These are phyloP conservation scores for Drosophila insularis DNA, from an alignment of 1,140 invertebrate species.

Conservation along the genomic window DNA sequence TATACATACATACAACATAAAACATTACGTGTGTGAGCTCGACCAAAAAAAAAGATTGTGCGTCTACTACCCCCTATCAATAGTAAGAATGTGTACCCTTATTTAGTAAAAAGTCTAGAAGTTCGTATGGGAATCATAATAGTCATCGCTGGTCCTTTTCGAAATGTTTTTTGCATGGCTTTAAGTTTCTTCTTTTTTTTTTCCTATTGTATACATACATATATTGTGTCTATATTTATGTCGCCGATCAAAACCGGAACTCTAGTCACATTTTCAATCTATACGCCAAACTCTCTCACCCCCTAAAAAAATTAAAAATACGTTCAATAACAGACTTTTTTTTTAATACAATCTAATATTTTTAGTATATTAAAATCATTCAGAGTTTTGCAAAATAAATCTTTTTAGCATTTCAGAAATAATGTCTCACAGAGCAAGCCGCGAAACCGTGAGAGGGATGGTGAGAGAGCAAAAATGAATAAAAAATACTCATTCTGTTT, in stretches of 20 bases:
- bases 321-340: background rate
- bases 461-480: background rate
- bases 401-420: background rate
- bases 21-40: slow-evolving; percentile 70
- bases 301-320: background rate
- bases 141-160: background rate
- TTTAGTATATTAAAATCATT: background rate
- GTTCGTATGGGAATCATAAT: background rate
- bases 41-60: slow-evolving; percentile 55
- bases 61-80: slow-evolving; percentile 60
- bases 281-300: no score
- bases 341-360: background rate
- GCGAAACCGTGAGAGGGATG: background rate
- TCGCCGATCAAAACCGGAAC: background rate
- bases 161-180: background rate
- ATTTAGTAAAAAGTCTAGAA: slow-evolving; percentile 8
- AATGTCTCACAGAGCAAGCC: background rate
- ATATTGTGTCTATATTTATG: background rate
- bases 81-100: slow-evolving; percentile 78
- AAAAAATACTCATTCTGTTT: background rate
- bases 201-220: background rate
- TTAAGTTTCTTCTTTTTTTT: background rate
- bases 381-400: background rate
- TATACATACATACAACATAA: slow-evolving; percentile 55
- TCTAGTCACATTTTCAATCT: background rate